Base-by-base conservation (phyloP, 2,888 invertebrate species). In the Congeria kusceri region DNA sequence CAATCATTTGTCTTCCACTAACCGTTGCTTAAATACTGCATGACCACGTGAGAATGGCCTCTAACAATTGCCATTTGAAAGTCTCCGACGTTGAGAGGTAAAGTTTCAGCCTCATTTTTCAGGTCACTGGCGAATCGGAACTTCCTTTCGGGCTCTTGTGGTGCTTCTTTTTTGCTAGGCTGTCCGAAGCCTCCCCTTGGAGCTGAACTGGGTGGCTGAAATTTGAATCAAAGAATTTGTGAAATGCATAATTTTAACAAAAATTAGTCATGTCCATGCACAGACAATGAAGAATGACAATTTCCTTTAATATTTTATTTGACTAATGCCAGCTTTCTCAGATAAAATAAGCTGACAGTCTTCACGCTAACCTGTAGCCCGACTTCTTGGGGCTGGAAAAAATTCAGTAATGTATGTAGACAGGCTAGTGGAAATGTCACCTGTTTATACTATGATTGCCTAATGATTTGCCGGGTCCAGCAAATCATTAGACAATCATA, bases 31-130 rank as follows among this genome's bases (percentile, higher is more conserved):
- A 90, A 73, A 71, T 74, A 88, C 15, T 72, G 71, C 53, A 86
- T 68, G 0, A 89, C 69, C 9, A 76, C 59, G 18, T 87, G 81
- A 18, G 80, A 44, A 76, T 88, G 86, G 4, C 88, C 87, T 59
- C 86, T 80, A 15, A 87, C 69, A 46, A 84, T 82, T 11, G 89
- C 88, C 71, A 79, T 83, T 64, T 86, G 87, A 47, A 89, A 88
- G 77, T 90, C 90, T 47, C 88, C 88, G 15, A 85, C 39, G 59
- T 63, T 62, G 1, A 80, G 67, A 25, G 77, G 56, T 2, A 57
- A 63, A 11, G 27, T 39, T 18, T 67, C 56, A 47, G 64, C 23
- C 25, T 77, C 72, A 13, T 49, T 65, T 53, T 29, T 28, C 18
- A 58, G 18, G 65, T 76, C 74, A 18, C 49, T 28, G 11, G 64